Percentiles rank a stretch among this genome's conserved stretches.
Conservation (phyloP, 1,140 invertebrate genomes). For the Diploscapter pachys region DNA sequence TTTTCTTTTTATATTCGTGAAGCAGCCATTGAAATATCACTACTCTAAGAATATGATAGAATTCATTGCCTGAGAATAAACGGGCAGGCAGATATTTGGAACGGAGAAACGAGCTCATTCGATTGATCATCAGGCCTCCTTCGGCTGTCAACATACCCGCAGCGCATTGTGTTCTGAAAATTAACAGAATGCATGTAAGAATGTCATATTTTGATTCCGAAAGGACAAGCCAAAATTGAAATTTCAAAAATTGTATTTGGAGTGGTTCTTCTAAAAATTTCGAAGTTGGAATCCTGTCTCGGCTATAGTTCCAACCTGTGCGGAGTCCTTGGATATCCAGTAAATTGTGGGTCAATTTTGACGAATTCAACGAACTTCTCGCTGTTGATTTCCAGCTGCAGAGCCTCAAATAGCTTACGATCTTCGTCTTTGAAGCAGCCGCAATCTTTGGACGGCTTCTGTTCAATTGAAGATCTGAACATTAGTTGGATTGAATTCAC, state of each 20-base stretch:
- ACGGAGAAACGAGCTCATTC: no score
- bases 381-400: constrained; percentile 8
- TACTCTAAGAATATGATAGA: constrained; percentile 5
- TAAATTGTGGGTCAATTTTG: constrained; percentile 18
- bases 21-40: no score
- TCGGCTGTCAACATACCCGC: constrained; percentile 30
- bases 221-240: no score
- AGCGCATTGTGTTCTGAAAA: constrained; percentile 19
- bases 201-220: background rate
- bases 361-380: constrained; percentile 21
- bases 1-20: no score
- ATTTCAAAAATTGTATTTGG: background rate
- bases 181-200: background rate
- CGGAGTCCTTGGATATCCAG: constrained; percentile 8
- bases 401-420: constrained; percentile 20
- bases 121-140: no score
- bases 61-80: no score
- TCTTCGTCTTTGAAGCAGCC: constrained; percentile 20
- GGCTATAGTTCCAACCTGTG: constrained; percentile 11
- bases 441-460: no score
- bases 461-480: no score
- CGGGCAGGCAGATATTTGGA: no score
- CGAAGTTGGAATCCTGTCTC: no score
- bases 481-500: no score
- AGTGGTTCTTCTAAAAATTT: no score